Base-by-base conservation (phyloP, 1,140 invertebrate species). In the Cryptotermes secundus region DNA sequence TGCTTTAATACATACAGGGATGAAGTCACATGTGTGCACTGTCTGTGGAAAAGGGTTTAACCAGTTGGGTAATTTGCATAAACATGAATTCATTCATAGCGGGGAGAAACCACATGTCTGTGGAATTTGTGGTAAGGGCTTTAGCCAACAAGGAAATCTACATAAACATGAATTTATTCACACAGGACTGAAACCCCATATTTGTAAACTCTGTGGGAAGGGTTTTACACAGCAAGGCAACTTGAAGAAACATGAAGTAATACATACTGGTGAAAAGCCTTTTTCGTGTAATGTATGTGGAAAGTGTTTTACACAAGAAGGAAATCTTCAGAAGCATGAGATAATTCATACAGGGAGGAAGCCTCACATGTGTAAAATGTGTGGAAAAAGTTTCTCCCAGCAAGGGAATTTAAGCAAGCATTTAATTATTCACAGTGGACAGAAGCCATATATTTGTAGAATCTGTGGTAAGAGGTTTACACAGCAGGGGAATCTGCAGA, bases 371-470 rank as follows among this genome's bases (percentile, higher is more conserved):
- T 80, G 34, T 36, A 22, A 22, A 26, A 24, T 80, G 34, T 80
- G 34, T 19, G 80, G 35, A 12, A 36, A 34, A 80, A 31, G 79
- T 80, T 94, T 92, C 88, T 93, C 90, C 0, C 90, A 91, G 79
- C 92, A 91, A 84, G 91, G 91, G 45, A 91, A 91, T 14, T 88
- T 93, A 38, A 90, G 89, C 53, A 90, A 92, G 22, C 92, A 93
- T 86, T 89, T 92, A 84, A 88, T 92, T 85, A 92, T 93, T 84
- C 93, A 94, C 87, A 91, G 89, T 14, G 92, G 90, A 83, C 90
- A 91, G 85, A 90, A 90, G 83, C 90, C 91, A 0, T 91, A 91
- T 86, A 85, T 87, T 9, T 93, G 92, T 88, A 35, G 86, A 2
- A 90, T 92, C 83, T 97, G 96, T 89, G 92, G 94, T 19, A 80